These are phyloP conservation scores for Laothoe populi DNA, from an alignment of 2,888 invertebrate genomes.

Conservation along the genomic window DNA sequence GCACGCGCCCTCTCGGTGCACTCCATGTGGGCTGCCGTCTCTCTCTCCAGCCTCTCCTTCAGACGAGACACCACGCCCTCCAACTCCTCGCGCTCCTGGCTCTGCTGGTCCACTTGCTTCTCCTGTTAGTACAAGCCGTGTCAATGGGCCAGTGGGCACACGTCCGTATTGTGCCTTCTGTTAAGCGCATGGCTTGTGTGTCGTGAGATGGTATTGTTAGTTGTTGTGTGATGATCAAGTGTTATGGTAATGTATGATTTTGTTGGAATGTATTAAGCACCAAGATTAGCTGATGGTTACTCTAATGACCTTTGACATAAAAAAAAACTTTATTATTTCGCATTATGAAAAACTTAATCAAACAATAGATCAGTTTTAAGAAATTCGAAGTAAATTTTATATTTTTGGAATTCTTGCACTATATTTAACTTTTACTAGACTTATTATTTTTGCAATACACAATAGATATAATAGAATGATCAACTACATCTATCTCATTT, in stretches of 20 bases:
- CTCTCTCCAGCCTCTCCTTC: constrained; percentile 95
- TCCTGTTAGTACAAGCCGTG: constrained; percentile 84
- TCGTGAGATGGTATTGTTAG: neutral
- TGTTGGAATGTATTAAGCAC: neutral
- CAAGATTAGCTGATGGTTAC: neutral
- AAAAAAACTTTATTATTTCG: too few relatives aligned
- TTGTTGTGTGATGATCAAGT: neutral
- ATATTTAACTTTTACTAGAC: too few relatives aligned
- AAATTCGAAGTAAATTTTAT: too few relatives aligned
- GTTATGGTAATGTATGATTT: neutral
- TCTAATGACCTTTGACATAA: too few relatives aligned
- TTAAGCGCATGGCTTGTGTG: neutral
- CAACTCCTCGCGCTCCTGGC: constrained; percentile 96
- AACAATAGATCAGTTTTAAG: too few relatives aligned
- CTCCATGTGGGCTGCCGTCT: constrained; percentile 94
- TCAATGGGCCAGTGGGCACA: constrained; percentile 25
- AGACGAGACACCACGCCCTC: constrained; percentile 92
- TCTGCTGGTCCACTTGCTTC: constrained; percentile 94
- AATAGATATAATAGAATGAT: too few relatives aligned
- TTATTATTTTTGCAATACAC: too few relatives aligned
- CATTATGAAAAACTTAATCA: too few relatives aligned
- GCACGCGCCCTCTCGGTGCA: constrained; percentile 89
- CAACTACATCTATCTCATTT: too few relatives aligned
- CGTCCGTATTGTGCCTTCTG: constrained; percentile 7
- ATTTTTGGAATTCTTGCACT: too few relatives aligned